Evolutionary conservation across 2,113 vertebrate species (phyloP).

Genomic region (Lophura nycthemera): DNA sequence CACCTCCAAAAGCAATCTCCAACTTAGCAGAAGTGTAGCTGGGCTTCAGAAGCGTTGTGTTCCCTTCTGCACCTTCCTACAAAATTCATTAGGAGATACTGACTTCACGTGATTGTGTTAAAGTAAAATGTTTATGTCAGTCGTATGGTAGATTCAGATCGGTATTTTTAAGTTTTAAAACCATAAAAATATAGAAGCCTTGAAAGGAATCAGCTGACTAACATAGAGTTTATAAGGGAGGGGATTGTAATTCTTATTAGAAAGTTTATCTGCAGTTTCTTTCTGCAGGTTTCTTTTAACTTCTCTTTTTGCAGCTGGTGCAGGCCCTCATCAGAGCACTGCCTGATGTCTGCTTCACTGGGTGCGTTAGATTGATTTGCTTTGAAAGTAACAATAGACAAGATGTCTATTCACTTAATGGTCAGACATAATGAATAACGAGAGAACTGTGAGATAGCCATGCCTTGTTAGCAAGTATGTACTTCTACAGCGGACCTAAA

Average conservation of each 20-base stretch:
- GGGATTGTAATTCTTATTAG: background rate
- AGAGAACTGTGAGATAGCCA: constrained; percentile 15
- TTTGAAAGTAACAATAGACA: background rate
- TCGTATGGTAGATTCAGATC: background rate
- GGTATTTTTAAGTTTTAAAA: background rate
- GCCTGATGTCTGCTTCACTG: background rate
- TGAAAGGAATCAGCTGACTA: background rate
- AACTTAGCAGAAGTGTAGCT: background rate
- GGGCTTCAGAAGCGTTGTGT: background rate
- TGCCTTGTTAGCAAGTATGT: constrained; percentile 36
- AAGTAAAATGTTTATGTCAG: background rate
- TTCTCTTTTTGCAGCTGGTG: background rate
- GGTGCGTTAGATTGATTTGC: background rate
- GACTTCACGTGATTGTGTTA: background rate
- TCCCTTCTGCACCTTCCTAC: background rate
- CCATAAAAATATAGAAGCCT: background rate
- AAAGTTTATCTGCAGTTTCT: background rate
- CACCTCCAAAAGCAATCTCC: background rate
- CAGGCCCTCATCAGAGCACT: background rate
- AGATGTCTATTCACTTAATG: background rate
- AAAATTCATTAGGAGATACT: background rate
- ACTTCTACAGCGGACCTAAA: constrained; percentile 47
- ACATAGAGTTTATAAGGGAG: background rate
- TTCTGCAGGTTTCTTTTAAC: background rate
- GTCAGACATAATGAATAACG: background rate